Conservation (phyloP, 2,113 vertebrate genomes). For the Bombycilla garrulus region DNA sequence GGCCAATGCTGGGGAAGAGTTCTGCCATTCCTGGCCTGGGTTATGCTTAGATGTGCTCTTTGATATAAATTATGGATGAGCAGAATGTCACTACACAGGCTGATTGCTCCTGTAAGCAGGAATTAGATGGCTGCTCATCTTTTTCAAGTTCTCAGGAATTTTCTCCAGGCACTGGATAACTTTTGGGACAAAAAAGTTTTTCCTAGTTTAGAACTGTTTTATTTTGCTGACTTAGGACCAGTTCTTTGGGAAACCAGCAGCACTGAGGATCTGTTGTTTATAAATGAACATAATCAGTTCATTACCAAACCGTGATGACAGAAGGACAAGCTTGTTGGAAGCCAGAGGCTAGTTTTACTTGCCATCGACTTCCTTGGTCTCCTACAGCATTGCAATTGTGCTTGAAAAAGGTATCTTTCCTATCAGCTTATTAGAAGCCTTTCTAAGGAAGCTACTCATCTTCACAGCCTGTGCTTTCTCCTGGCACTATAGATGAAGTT, state of each 20-base stretch:
- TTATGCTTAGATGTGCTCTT: not conserved
- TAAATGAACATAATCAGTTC: not conserved
- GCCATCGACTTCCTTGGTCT: not conserved
- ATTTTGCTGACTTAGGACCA: not conserved
- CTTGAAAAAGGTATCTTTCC: not conserved
- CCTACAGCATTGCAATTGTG: not conserved
- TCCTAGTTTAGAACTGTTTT: not conserved
- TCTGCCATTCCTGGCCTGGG: not conserved
- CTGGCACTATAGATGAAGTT: not conserved
- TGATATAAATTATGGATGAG: not conserved
- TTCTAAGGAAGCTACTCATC: not conserved
- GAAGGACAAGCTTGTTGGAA: not conserved
- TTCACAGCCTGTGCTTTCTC: not conserved
- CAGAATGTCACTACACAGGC: not conserved
- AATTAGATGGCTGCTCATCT: not conserved
- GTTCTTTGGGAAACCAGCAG: not conserved
- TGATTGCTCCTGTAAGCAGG: not conserved
- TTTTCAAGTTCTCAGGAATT: not conserved
- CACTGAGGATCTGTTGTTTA: not conserved
- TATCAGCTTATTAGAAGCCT: not conserved
- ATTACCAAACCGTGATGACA: not conserved
- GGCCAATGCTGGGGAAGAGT: not conserved
- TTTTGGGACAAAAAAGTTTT: not conserved
- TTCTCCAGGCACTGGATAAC: not conserved
- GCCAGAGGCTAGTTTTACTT: not conserved